Evolutionary conservation across 1,140 invertebrate genomes (phyloP), one percentile per base, ranked within the genome.

Genomic region (Polyergus mexicanus): DNA sequence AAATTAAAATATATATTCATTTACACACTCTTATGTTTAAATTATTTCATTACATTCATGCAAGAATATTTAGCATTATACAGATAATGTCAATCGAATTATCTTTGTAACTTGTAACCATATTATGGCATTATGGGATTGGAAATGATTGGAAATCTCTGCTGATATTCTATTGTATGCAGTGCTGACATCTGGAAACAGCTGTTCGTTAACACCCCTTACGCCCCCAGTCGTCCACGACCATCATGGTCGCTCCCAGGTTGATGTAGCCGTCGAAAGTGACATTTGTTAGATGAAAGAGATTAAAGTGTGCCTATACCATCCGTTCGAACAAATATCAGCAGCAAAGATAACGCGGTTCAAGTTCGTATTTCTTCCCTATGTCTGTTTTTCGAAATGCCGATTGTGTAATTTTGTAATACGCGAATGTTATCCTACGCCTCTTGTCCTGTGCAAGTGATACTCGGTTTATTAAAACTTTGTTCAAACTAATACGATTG

Each of bases 231-330:
- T 11, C 47, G 10, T 60, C 16, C 3, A 60, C 68, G 47, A 90
- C 54, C 84, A 91, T 93, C 86, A 93, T 93, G 92, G 93, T 91
- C 69, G 91, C 89, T 92, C 85, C 86, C 91, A 91, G 88, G 80
- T 87, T 85, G 69, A 90, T 60, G 66, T 78, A 89, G 84, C 47
- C 74, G 81, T 93, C 60, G 69, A 84, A 84, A 80, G 78, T 90
- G 89, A 90, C 88, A 90, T 92, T 92, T 90, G 90, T 86, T 58
- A 84, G 71, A 58, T 92, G 72, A 91, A 87, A 86, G 25, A 41
- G 44, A 65, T 86, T 35, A 80, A 88, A 68, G 54, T 66, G 90
- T 85, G 66, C 41, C 54, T 83, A 60, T 13, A 60, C 28, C 38
- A 56, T 35, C 47, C 32, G 3, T 86, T 81, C 28, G 11, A 11